phyloP scores from a whole-genome alignment of 2,888 invertebrate genomes.

The Drosophila affinis region DNA sequence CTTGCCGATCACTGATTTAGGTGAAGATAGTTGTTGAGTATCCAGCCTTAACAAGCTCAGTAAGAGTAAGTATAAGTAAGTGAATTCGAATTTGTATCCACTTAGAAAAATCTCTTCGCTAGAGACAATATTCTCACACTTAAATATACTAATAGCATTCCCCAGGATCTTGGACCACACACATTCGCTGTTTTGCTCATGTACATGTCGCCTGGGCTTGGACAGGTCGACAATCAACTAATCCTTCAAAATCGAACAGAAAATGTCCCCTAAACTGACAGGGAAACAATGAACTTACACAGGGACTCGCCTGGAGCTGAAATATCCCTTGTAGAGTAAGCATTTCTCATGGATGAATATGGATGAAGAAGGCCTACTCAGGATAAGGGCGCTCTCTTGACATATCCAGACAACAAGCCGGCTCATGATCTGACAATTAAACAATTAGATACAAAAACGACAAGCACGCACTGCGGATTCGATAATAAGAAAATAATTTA shows the following conservation, averaged over 20 bases:
- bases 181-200: slow-evolving; percentile 37
- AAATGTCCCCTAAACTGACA: slow-evolving; percentile 64
- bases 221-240: slow-evolving; percentile 59
- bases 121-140: slow-evolving; percentile 43
- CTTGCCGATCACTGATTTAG: too few relatives aligned
- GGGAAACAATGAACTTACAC: slow-evolving; percentile 53
- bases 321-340: slow-evolving; percentile 1
- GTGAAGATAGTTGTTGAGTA: too few relatives aligned
- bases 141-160: slow-evolving; percentile 53
- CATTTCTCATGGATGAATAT: too few relatives aligned
- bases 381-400: slow-evolving; percentile 34
- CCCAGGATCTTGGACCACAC: slow-evolving; percentile 59
- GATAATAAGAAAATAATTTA: slow-evolving; percentile 82
- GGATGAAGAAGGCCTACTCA: slow-evolving; percentile 6
- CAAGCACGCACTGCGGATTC: slow-evolving; percentile 67
- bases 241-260: slow-evolving; percentile 59
- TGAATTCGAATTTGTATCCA: not conserved
- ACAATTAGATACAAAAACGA: slow-evolving; percentile 79
- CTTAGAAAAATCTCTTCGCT: slow-evolving; percentile 2
- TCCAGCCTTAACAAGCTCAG: not conserved
- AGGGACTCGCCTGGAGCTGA: slow-evolving; percentile 33
- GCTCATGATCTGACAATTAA: slow-evolving; percentile 75
- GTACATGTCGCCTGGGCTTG: slow-evolving; percentile 16
- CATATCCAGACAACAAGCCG: slow-evolving; percentile 43
- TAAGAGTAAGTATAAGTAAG: not conserved